Base-by-base conservation (phyloP, 2,113 vertebrate genomes). In the Todiramphus chloris region DNA sequence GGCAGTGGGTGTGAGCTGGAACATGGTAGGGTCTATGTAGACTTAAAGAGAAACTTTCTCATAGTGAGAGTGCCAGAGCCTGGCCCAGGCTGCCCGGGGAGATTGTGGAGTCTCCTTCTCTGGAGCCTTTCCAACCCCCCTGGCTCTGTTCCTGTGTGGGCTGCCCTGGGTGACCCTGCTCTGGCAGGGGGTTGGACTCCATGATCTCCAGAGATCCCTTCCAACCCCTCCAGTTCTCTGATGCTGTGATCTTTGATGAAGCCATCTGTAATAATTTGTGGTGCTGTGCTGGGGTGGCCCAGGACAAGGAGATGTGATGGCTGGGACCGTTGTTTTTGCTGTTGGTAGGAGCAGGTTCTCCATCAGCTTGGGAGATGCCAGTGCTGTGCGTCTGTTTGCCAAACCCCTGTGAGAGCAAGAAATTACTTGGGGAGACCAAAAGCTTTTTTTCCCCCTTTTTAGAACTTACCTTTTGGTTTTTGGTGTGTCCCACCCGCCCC, bases 241-340 rank as follows among this genome's bases (percentile, higher is more conserved):
- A 24, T 50, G 13, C 24, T 51, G 50, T 51, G 24, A 24, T 51
- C 0, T 3, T 17, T 44, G 69, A 11, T 55, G 81, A 72, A 48
- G 31, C 74, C 3, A 1, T 50, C 62, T 79, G 64, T 68, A 50
- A 31, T 25, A 58, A 70, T 80, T 60, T 2, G 21, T 3, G 0
- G 43, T 53, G 46, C 51, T 67, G 50, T 0, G 0, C 18, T 48
- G 56, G 43, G 51, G 16, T 87, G 0, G 8, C 35, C 24, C 53
- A 28, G 73, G 69, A 70, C 14, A 75, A 78, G 69, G 81, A 78
- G 24, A 44, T 23, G 51, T 0, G 12, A 28, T 75, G 64, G 21
- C 41, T 23, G 1, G 31, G 37, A n/a, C 62, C 0, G 0, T 19
- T 72, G 39, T 84, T 53, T 78, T 48, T 82, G 63, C 53, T 46